Conservation (phyloP, 2,113 vertebrate species). For the Canis aureus region DNA sequence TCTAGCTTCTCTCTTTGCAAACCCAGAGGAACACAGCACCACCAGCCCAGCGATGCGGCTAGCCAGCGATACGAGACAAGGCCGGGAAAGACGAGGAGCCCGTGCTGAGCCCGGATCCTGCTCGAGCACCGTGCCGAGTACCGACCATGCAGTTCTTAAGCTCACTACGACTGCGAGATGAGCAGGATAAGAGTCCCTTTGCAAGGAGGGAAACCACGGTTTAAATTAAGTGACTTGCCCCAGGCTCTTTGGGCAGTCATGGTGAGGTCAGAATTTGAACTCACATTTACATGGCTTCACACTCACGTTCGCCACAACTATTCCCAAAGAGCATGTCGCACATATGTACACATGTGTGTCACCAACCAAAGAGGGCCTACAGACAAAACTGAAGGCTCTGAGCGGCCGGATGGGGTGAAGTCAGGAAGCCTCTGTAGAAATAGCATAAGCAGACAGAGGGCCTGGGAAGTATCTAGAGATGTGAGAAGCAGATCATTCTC, state of each 20-base stretch:
- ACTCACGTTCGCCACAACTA: no score
- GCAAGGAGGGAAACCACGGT: neutral
- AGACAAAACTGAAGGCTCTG: neutral
- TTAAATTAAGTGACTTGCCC: neutral
- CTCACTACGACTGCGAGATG: neutral
- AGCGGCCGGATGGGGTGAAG: neutral
- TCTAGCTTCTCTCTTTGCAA: neutral
- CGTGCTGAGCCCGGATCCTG: neutral
- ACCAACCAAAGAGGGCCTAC: neutral
- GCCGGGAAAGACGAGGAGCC: neutral
- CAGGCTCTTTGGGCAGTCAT: neutral
- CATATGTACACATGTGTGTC: neutral
- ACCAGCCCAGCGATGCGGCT: no score
- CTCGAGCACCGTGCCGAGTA: rapidly evolving
- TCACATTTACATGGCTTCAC: neutral
- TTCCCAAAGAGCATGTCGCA: neutral
- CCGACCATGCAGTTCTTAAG: no score
- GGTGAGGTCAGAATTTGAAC: neutral
- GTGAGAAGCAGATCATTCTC: neutral
- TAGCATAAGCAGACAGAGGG: neutral
- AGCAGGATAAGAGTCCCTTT: neutral
- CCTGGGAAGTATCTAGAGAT: neutral
- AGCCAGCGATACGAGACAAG: rapidly evolving
- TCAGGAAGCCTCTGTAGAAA: neutral
- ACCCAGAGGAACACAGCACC: neutral